phyloP scores from a whole-genome alignment of 2,797 vertebrate species.

The Cynodonichthys magdalenae region DNA sequence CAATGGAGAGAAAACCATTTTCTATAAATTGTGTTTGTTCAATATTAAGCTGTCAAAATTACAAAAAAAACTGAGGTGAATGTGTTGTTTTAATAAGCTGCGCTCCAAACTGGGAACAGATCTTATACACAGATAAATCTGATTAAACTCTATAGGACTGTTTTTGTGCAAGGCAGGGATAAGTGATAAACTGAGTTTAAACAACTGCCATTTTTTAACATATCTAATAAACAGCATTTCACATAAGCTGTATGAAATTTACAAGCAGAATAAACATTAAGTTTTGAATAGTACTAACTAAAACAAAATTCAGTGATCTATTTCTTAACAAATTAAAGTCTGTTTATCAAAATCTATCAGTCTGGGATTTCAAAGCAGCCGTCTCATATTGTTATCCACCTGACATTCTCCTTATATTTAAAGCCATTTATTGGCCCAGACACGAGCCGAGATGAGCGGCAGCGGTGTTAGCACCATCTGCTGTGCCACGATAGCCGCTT shows the following conservation, averaged over 20 bases:
- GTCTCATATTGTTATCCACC: conserved; percentile 36
- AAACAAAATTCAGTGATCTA: neutral
- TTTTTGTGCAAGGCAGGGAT: neutral
- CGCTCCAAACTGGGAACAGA: conserved; percentile 5
- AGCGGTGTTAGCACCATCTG: conserved; percentile 70
- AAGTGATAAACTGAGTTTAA: neutral
- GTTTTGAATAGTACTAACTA: neutral
- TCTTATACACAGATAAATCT: neutral
- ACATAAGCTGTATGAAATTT: conserved; percentile 3
- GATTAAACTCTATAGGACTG: neutral
- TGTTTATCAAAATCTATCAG: conserved; percentile 13
- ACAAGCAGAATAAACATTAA: neutral
- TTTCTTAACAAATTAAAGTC: conserved; percentile 1
- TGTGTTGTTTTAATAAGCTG: conserved; percentile 4
- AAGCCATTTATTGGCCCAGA: conserved; percentile 62
- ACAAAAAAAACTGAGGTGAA: conserved; percentile 35
- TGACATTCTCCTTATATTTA: conserved; percentile 53
- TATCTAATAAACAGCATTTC: neutral
- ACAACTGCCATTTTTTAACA: no score
- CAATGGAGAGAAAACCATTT: conserved; percentile 49
- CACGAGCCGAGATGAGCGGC: conserved; percentile 41
- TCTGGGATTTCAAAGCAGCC: conserved; percentile 26
- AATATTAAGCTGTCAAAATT: conserved; percentile 45
- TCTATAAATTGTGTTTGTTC: conserved; percentile 58
- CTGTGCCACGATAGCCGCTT: conserved; percentile 71